Percentiles rank a stretch among this genome's conserved stretches.
Conservation (phyloP, 2,113 vertebrate species). For the Heterocephalus glaber region DNA sequence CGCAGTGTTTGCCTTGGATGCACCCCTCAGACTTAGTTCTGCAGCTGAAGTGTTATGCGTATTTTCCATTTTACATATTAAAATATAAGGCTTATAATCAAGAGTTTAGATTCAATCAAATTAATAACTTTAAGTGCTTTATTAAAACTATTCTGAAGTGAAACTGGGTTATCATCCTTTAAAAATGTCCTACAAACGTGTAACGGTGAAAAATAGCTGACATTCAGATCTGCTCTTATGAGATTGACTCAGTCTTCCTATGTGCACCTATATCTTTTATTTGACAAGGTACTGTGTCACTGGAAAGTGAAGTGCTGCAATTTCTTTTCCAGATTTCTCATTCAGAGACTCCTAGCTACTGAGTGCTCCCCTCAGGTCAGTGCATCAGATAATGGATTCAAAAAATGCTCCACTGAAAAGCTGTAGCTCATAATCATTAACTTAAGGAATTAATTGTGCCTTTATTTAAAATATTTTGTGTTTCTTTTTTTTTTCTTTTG, state of each 20-base stretch:
- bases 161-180: neutral
- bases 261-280: neutral
- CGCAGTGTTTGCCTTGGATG: neutral
- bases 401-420: neutral
- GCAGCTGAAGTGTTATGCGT: neutral
- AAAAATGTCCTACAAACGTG: neutral
- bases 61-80: no score
- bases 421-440: neutral
- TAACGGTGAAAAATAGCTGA: neutral
- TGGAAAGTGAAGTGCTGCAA: neutral
- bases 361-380: neutral
- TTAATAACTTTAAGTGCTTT: neutral
- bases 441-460: neutral
- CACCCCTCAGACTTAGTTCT: neutral
- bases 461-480: slow-evolving; percentile 13
- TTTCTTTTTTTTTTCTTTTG: no score
- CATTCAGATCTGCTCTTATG: neutral
- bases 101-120: neutral
- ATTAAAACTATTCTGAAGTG: neutral
- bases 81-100: neutral
- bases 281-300: neutral
- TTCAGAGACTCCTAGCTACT: neutral
- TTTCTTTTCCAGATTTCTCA: neutral
- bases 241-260: neutral
- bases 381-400: neutral